These are phyloP conservation scores for Byasa hedistus DNA, from an alignment of 2,888 invertebrate species.

Conservation along the genomic window DNA sequence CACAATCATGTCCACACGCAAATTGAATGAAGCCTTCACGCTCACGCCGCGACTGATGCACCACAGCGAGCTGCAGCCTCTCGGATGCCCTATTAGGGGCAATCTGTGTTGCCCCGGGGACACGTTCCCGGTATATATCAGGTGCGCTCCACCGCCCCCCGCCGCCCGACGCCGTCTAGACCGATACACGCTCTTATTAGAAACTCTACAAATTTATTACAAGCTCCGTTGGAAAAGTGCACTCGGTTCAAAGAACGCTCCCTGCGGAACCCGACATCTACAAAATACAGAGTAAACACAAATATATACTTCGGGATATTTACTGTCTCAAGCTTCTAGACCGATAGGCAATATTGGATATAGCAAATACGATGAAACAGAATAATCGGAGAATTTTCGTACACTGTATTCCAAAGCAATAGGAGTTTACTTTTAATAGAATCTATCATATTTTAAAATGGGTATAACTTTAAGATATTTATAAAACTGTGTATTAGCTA, in stretches of 20 bases:
- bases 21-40: neutral
- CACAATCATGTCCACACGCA: no score
- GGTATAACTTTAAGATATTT: no score
- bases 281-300: no score
- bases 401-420: no score
- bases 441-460: no score
- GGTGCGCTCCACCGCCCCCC: constrained; percentile 19
- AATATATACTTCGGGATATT: no score
- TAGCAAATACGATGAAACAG: no score
- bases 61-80: constrained; percentile 26
- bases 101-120: constrained; percentile 29
- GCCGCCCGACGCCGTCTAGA: constrained; percentile 24
- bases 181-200: constrained; percentile 25
- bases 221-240: constrained; percentile 15
- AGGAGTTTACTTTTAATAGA: no score
- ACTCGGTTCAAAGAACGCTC: constrained; percentile 27
- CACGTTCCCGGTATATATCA: constrained; percentile 33
- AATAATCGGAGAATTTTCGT: no score
- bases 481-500: no score
- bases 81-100: constrained; percentile 18
- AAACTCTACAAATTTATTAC: constrained; percentile 22
- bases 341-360: no score
- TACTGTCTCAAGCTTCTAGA: no score
- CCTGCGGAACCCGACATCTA: neutral
- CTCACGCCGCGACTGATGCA: constrained; percentile 13